These are phyloP conservation scores for Unio delphinus DNA, from an alignment of 2,888 invertebrate species.

Conservation along the genomic window DNA sequence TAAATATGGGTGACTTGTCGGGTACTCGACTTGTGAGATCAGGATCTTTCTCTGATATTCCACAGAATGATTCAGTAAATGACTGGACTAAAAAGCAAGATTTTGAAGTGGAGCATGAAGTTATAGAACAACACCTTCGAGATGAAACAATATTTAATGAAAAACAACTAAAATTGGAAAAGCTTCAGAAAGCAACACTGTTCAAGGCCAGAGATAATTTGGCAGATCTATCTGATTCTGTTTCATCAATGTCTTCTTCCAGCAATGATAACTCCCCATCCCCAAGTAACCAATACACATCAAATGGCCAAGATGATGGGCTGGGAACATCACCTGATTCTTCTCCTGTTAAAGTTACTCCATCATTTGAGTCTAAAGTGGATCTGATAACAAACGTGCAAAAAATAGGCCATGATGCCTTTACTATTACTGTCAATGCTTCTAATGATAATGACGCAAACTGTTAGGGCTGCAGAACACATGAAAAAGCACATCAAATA, in stretches of 20 bases:
- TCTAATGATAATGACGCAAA: slow-evolving; percentile 19
- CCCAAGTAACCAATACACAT: slow-evolving; percentile 11
- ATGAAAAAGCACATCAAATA: too few species aligned
- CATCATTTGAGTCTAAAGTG: background rate
- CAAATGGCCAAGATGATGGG: slow-evolving; percentile 42
- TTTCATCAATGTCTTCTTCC: slow-evolving; percentile 31
- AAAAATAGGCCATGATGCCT: slow-evolving; percentile 7
- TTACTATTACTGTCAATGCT: slow-evolving; percentile 12
- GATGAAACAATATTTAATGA: slow-evolving; percentile 16
- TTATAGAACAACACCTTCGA: slow-evolving; percentile 29
- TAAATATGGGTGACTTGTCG: slow-evolving; percentile 51
- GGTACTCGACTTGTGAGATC: slow-evolving; percentile 53
- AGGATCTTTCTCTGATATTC: slow-evolving; percentile 58
- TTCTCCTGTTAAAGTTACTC: slow-evolving; percentile 29
- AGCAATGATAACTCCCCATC: slow-evolving; percentile 26
- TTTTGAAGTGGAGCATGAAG: slow-evolving; percentile 26
- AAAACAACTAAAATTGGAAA: slow-evolving; percentile 20
- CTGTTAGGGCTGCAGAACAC: slow-evolving; percentile 6
- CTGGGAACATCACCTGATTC: slow-evolving; percentile 36
- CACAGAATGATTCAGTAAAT: slow-evolving; percentile 45
- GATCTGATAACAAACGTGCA: background rate
- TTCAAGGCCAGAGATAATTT: slow-evolving; percentile 40
- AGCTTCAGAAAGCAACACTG: slow-evolving; percentile 34
- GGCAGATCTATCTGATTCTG: slow-evolving; percentile 45
- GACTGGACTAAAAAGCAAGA: slow-evolving; percentile 50